Base-by-base conservation (phyloP, 53 echinoderm and acorn worm genomes). In the Holothuria leucospilota region DNA sequence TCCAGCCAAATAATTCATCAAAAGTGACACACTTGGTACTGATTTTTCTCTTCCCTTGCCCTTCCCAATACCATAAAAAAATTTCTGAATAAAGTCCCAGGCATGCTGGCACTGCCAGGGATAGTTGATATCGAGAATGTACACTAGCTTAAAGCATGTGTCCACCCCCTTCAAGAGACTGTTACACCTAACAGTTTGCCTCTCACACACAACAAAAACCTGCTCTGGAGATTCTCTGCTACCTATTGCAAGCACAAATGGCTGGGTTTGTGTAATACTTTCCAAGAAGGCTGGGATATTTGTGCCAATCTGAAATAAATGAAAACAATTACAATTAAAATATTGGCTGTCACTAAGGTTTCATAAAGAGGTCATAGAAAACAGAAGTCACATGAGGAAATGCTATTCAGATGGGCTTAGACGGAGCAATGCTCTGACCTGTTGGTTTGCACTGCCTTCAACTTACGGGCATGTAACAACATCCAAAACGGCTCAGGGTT, bases 41-140 rank as follows among this genome's bases (percentile, higher is more conserved):
- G 59, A 23, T 25, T 80, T 60, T 20, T 29, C 30, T 11, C 60
- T 59, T 2, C 80, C 80, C 9, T 79, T 77, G 23, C 80, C 60
- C 60, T 80, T 38, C 25, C 80, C 80, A 59, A 80, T 4, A 25
- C 29, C 80, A 80, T 80, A 60, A 20, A 80, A 24, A 62, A 20
- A 14, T 13, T 78, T 59, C 20, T 60, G 29, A 8, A 80, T 38
- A 59, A 80, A 59, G 0, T 59, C 80, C 61, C 80, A 80, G 12
- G 30, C 26, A 80, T 80, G 29, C 20, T 80, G 80, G 59, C 80
- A 80, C 62, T 80, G 56, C 60, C 80, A 80, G 13, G 60, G 61
- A 38, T 59, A 80, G 13, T 80, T 80, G 4, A 59, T 60, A 56
- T 80, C 62, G 0, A 80, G 5, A 25, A 80, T 59, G 20, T 59